Evolutionary conservation across 2,888 invertebrate genomes (phyloP).

Genomic region (Pyrrhia umbra): DNA sequence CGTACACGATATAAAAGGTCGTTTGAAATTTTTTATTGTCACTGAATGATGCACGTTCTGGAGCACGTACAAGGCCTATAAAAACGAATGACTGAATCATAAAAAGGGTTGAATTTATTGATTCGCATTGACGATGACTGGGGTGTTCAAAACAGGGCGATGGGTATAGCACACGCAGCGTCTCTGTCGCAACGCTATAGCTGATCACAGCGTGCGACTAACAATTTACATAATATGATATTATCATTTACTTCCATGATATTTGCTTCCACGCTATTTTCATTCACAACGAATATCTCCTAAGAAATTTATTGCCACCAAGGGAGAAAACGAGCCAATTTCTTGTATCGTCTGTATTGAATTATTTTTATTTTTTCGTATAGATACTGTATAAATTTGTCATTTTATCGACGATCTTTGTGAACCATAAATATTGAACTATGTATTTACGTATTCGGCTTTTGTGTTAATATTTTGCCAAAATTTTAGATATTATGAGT

Average conservation of each 20-base stretch:
- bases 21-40: constrained; percentile 83
- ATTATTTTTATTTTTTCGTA: constrained; percentile 69
- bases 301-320: constrained; percentile 72
- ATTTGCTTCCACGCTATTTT: constrained; percentile 73
- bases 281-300: constrained; percentile 70
- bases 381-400: constrained; percentile 58
- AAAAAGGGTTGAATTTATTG: constrained; percentile 89
- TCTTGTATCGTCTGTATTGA: constrained; percentile 72
- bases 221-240: constrained; percentile 84
- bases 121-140: constrained; percentile 85
- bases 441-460: constrained; percentile 25
- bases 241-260: constrained; percentile 77
- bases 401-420: constrained; percentile 55
- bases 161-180: constrained; percentile 28
- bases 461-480: constrained; percentile 40
- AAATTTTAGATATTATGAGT: background rate
- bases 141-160: constrained; percentile 62
- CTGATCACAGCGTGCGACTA: constrained; percentile 60
- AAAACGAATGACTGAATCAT: constrained; percentile 87
- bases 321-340: constrained; percentile 74
- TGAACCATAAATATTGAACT: constrained; percentile 49
- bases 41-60: constrained; percentile 84
- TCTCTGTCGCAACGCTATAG: background rate
- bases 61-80: constrained; percentile 83
- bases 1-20: constrained; percentile 78